Percentiles rank a stretch among this genome's conserved stretches.
Conservation (phyloP, 2,888 invertebrate species). For the Tineola bisselliella region DNA sequence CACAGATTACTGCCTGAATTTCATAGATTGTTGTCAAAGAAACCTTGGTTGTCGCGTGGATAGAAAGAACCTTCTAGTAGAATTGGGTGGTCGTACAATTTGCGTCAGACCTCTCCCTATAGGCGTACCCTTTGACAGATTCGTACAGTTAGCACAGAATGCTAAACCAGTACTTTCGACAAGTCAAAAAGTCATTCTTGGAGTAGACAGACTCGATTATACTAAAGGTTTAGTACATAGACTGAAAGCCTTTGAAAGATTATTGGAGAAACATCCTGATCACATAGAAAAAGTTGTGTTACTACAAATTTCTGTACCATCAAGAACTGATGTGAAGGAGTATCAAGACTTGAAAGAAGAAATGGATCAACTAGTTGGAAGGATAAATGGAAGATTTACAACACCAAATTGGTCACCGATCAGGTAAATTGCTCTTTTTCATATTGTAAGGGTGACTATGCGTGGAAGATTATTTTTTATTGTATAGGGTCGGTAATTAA, state of each 20-base stretch:
- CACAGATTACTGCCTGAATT: slow-evolving; percentile 89
- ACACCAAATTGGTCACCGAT: slow-evolving; percentile 95
- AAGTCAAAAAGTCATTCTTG: slow-evolving; percentile 83
- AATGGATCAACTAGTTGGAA: slow-evolving; percentile 88
- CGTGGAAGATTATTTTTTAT: too few relatives aligned
- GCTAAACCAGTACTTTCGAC: slow-evolving; percentile 75
- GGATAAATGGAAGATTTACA: slow-evolving; percentile 88
- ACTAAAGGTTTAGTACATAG: slow-evolving; percentile 88
- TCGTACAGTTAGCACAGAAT: slow-evolving; percentile 80
- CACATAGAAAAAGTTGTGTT: slow-evolving; percentile 84
- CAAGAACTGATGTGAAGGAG: slow-evolving; percentile 88
- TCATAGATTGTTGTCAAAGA: slow-evolving; percentile 90
- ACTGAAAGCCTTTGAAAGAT: slow-evolving; percentile 82
- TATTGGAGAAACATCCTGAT: slow-evolving; percentile 85
- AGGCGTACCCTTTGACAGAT: slow-evolving; percentile 88
- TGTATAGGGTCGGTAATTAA: too few relatives aligned
- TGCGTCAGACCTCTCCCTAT: slow-evolving; percentile 86
- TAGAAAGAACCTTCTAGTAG: slow-evolving; percentile 85
- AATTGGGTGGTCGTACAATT: slow-evolving; percentile 87
- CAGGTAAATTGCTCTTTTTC: slow-evolving; percentile 37
- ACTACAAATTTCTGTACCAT: slow-evolving; percentile 88
- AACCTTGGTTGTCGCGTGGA: slow-evolving; percentile 89
- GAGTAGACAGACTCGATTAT: slow-evolving; percentile 90
- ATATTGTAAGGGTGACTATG: too few relatives aligned
- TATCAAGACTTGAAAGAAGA: slow-evolving; percentile 91